A percentile compares a stretch with the other conserved stretches of the same genome.
These are phyloP conservation scores for Dallia pectoralis DNA, from an alignment of 2,797 vertebrate genomes.

Conservation along the genomic window DNA sequence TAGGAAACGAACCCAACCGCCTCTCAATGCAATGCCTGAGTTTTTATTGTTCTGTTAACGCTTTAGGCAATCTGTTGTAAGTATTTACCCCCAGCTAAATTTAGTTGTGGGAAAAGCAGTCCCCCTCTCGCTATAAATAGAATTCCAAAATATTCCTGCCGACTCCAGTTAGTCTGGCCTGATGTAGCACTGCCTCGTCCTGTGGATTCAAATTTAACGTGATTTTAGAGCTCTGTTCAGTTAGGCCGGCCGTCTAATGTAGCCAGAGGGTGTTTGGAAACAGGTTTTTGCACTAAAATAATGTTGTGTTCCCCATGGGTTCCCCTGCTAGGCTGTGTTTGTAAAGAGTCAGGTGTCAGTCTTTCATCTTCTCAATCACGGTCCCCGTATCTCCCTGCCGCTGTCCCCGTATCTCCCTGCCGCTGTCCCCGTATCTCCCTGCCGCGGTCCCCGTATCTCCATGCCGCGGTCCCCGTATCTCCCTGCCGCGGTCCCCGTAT, in stretches of 20 bases:
- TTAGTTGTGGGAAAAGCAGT: slow-evolving; percentile 77
- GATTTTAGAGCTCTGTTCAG: slow-evolving; percentile 86
- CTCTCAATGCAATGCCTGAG: too few species aligned
- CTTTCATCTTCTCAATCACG: slow-evolving; percentile 13
- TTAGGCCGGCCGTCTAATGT: slow-evolving; percentile 84
- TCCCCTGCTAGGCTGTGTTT: slow-evolving; percentile 74
- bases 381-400: slow-evolving; percentile 13
- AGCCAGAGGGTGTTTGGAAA: slow-evolving; percentile 66
- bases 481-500: too few species aligned
- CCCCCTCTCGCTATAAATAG: slow-evolving; percentile 87
- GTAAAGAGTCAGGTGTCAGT: slow-evolving; percentile 71
- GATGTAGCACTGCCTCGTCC: slow-evolving; percentile 81
- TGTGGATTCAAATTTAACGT: slow-evolving; percentile 89
- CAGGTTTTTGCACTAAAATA: slow-evolving; percentile 69
- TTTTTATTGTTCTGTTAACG: slow-evolving; percentile 70
- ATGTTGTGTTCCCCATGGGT: slow-evolving; percentile 67
- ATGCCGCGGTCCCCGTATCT: too few species aligned
- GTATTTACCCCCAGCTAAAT: slow-evolving; percentile 81
- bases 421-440: too few species aligned
- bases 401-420: too few species aligned
- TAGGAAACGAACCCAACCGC: too few species aligned
- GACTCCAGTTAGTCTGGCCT: slow-evolving; percentile 97
- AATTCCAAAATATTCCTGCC: slow-evolving; percentile 90
- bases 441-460: too few species aligned
- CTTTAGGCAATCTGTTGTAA: slow-evolving; percentile 69